phyloP scores from a whole-genome alignment of 2,797 vertebrate genomes.

The Mus minutoides region DNA sequence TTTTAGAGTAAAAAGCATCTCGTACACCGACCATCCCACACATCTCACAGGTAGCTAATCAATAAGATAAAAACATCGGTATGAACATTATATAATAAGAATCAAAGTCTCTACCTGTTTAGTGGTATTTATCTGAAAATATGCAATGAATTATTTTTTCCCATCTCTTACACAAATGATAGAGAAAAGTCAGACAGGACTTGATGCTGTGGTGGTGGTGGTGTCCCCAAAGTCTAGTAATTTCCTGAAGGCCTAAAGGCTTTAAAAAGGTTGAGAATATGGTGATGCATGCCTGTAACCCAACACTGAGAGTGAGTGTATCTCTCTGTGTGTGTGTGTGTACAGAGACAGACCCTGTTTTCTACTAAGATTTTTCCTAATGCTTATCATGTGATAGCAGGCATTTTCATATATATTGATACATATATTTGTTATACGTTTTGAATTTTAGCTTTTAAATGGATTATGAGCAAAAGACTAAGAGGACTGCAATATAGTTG shows the following conservation, averaged over 20 bases:
- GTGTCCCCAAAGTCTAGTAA: not conserved
- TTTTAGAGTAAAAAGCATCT: constrained; percentile 99
- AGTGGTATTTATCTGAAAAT: constrained; percentile 13
- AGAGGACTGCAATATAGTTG: not conserved
- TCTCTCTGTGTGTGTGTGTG: not conserved
- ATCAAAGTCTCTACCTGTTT: not conserved
- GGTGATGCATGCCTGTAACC: not conserved
- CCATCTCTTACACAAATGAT: not conserved
- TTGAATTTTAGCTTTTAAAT: not conserved
- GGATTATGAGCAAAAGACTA: constrained; percentile 5
- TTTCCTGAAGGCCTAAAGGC: not conserved
- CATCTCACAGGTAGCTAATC: constrained; percentile 98
- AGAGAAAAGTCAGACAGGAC: constrained; percentile 30
- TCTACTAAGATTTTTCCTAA: not conserved
- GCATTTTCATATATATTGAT: not conserved
- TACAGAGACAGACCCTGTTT: not conserved
- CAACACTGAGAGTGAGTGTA: too few relatives aligned
- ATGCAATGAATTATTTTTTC: not conserved
- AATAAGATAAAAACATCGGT: constrained; percentile 60
- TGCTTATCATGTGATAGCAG: not conserved
- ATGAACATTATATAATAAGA: constrained; percentile 23
- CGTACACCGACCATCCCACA: constrained; percentile 99
- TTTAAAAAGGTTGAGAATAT: not conserved
- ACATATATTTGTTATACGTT: not conserved
- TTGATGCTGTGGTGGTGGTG: not conserved